Evolutionary conservation across 2,113 vertebrate species (phyloP), one percentile per base, ranked within the genome.

Genomic region (Paradoxurus hermaphroditus): DNA sequence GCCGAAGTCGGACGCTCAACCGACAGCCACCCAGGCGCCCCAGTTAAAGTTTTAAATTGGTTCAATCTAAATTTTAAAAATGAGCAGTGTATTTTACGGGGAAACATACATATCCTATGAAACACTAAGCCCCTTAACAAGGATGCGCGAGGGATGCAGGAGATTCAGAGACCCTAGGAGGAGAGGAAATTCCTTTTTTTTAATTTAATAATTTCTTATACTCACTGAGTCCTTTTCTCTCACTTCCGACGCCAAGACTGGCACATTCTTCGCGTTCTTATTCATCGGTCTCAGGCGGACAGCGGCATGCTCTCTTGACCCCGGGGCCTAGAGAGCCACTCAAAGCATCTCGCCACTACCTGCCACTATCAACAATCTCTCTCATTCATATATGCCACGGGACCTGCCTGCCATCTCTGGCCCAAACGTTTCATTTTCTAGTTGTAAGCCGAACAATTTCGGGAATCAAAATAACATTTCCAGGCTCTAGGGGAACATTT

Each of bases 401-500:
- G 77, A 31, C 39, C 63, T 0, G 2, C 75, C 63, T n/a, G 18
- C 77, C 56, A 14, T 75, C 5, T 23, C 56, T 44, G 49, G 51
- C 36, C 65, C 51, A 12, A 41, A 29, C 0, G 0, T 70, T 89
- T 91, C 90, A 23, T 72, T 91, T 88, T 83, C 62, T 7, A 34
- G 44, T 89, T 86, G 62, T 79, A 82, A 95, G 51, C 41, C n/a
- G 82, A 94, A 51, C 72, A 49, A 15, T 56, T 88, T 65, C 83
- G 83, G 29, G 95, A 94, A 96, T 77, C 82, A 86, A 87, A 91
- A 65, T 94, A 85, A 65, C 82, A 67, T 81, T 91, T 95, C 36
- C 36, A 49, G 46, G 67, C 72, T 63, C 90, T 67, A 77, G 49
- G 77, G 87, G 34, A 51, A 73, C 78, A 63, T 73, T 68, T 15